Evolutionary conservation across 2,888 invertebrate species (phyloP).

Genomic region (Leptura quadrifasciata): DNA sequence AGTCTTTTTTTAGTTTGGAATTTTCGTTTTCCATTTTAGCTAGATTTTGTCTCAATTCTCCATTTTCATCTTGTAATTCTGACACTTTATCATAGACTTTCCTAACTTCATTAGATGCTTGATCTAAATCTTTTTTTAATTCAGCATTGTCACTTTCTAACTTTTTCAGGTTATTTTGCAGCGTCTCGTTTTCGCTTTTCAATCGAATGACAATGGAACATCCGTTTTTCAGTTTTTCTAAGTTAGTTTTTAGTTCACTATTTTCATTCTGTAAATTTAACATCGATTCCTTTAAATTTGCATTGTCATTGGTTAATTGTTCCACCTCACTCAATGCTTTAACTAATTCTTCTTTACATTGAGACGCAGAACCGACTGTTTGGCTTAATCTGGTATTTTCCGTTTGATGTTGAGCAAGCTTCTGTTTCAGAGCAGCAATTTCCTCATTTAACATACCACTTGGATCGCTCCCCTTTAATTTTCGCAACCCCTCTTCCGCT

Average conservation of each 20-base stretch:
- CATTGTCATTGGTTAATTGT: constrained; percentile 46
- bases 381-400: constrained; percentile 54
- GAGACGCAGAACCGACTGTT: constrained; percentile 45
- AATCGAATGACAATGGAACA: not conserved
- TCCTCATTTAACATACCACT: constrained; percentile 59
- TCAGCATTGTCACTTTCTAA: constrained; percentile 50
- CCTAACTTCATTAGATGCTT: constrained; percentile 49
- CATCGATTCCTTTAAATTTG: constrained; percentile 41
- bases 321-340: constrained; percentile 44
- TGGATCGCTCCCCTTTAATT: constrained; percentile 58
- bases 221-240: not conserved
- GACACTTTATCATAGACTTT: constrained; percentile 52
- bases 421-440: constrained; percentile 54
- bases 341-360: constrained; percentile 49
- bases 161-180: constrained; percentile 44
- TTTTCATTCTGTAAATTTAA: constrained; percentile 51
- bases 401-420: constrained; percentile 51
- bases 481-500: constrained; percentile 58
- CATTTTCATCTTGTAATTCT: constrained; percentile 52
- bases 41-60: constrained; percentile 50
- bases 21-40: constrained; percentile 53
- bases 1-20: constrained; percentile 56
- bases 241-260: constrained; percentile 41
- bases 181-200: constrained; percentile 51
- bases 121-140: constrained; percentile 50